Evolutionary conservation across 1,140 invertebrate species (phyloP).

Genomic region (Aricia agestis): DNA sequence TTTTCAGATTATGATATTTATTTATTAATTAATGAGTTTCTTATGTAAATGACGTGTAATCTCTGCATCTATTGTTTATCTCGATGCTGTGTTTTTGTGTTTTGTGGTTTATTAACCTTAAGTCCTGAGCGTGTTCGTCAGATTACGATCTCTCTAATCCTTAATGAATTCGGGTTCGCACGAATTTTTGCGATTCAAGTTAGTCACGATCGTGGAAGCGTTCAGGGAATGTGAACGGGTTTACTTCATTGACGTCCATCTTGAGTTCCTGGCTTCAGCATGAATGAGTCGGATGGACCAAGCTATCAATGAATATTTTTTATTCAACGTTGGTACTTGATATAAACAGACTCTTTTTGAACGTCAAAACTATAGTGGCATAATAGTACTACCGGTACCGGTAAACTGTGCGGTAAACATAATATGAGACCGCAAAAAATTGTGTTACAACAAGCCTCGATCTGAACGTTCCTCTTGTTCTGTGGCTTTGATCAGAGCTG

Average conservation of each 20-base stretch:
- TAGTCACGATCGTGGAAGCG: background rate
- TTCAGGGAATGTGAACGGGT: background rate
- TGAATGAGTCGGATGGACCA: no score
- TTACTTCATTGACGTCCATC: background rate
- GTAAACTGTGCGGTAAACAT: no score
- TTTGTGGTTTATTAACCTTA: background rate
- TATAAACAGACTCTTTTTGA: no score
- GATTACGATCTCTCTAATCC: background rate
- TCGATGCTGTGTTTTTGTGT: background rate
- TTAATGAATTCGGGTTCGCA: background rate
- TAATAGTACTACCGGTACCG: no score
- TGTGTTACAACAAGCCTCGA: no score
- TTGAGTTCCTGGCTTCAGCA: no score
- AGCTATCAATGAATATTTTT: no score
- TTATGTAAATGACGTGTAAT: slow-evolving; percentile 8
- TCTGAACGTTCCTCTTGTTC: no score
- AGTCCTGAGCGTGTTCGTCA: background rate
- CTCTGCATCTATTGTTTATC: background rate
- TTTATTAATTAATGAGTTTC: background rate
- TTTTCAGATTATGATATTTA: background rate
- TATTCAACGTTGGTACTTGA: no score
- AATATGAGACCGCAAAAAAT: no score
- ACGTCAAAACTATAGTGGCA: no score
- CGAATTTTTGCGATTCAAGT: background rate
- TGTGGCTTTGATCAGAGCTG: no score